Evolutionary conservation across 2,888 invertebrate species (phyloP).

Genomic region (Agonum fuliginosum): DNA sequence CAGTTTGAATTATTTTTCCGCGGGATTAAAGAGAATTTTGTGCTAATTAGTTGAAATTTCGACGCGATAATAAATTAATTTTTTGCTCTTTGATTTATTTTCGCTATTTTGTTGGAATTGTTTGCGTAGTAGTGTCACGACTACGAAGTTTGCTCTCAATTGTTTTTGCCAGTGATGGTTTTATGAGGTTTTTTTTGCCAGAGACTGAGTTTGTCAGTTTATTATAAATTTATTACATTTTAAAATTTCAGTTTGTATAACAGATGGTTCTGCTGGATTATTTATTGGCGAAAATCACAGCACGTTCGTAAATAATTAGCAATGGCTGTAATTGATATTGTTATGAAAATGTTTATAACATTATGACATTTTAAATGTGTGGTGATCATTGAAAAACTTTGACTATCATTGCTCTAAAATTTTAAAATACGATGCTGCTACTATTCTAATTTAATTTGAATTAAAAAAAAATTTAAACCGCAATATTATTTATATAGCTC

Average conservation of each 20-base stretch:
- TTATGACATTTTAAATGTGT: too few relatives aligned
- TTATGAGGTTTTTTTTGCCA: conserved; percentile 4
- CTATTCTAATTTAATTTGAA: too few relatives aligned
- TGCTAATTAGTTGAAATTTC: conserved; percentile 34
- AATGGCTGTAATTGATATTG: too few relatives aligned
- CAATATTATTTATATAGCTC: too few relatives aligned
- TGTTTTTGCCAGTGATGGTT: conserved; percentile 10
- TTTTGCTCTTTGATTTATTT: conserved; percentile 39
- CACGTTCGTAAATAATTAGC: too few relatives aligned
- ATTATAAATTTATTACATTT: background rate
- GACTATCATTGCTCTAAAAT: too few relatives aligned
- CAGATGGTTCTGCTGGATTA: background rate
- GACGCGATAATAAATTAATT: conserved; percentile 24
- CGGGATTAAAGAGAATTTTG: conserved; percentile 22
- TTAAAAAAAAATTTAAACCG: too few relatives aligned
- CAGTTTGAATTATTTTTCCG: conserved; percentile 28
- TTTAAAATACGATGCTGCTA: too few relatives aligned
- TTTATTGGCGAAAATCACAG: too few relatives aligned
- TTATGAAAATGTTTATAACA: too few relatives aligned
- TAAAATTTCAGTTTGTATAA: background rate
- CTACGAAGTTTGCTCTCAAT: conserved; percentile 23
- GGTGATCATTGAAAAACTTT: too few relatives aligned
- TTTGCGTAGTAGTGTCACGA: conserved; percentile 17
- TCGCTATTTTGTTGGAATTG: conserved; percentile 33
- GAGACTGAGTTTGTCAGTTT: conserved; percentile 22